Base-by-base conservation (phyloP, 2,888 invertebrate species). In the Toxonevra muliebris region DNA sequence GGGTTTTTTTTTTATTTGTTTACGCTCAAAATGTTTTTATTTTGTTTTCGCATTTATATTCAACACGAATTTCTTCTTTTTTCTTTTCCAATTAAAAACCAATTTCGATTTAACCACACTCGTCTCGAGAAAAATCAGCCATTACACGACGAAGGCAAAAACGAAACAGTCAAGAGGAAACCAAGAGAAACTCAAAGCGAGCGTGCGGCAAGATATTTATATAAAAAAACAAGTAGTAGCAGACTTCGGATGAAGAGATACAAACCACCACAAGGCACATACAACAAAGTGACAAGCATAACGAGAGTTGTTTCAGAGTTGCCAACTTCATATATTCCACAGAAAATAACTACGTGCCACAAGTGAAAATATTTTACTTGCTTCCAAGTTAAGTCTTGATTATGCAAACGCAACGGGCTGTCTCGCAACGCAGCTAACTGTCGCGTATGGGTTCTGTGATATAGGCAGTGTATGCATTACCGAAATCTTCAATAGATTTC, bases 81-180 rank as follows among this genome's bases (percentile, higher is more conserved):
- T 63, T 50, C 12, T 50, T 40, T 20, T 45, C 19, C n/a, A 40
- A 48, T 8, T 48, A 63, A 57, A 55, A 53, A 30, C 2, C 7
- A 30, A 30, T 30, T 30, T 30, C 30, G 30, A 65, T 58, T 13
- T 62, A 59, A 65, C 20, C 59, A 45, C 53, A 61, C 50, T 53
- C 65, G 54, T 43, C 41, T 55, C 48, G 50, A 45, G 20, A 65
- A 66, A 57, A 66, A 30, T 58, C 66, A 69, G 52, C 50, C 71
- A 71, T 73, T 68, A 68, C 68, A 63, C 73, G 73, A 68, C 65
- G 63, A 71, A 66, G 71, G 65, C 65, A 62, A 66, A 71, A 68
- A 69, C 67, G 50, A 64, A 69, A 73, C 68, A 73, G 69, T 65
- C 55, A 53, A 63, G 52, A 61, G 30, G 41, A 52, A 15, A 30